A percentile compares a stretch with the other conserved stretches of the same genome.
phyloP scores from a whole-genome alignment of 2,888 invertebrate species.

The Drosophila rubida region DNA sequence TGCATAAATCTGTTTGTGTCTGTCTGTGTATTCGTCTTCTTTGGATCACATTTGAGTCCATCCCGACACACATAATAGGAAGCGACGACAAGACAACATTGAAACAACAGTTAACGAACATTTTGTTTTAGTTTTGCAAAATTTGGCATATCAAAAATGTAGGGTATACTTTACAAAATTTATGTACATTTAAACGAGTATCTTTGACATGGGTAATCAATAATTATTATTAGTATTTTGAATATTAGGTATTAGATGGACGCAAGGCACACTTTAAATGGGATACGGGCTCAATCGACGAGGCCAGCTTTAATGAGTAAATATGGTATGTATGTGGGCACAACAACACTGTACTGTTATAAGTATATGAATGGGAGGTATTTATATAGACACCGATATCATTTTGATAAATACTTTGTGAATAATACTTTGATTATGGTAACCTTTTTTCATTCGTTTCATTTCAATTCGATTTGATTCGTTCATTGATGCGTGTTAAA shows the following conservation, averaged over 20 bases:
- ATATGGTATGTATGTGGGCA: conserved; percentile 32
- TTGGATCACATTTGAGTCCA: conserved; percentile 8
- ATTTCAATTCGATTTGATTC: conserved; percentile 30
- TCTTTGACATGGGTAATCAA: conserved; percentile 29
- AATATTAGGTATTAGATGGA: conserved; percentile 54
- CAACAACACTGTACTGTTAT: conserved; percentile 62
- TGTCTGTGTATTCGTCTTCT: conserved; percentile 8
- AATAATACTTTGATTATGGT: conserved; percentile 56
- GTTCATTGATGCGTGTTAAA: conserved; percentile 73
- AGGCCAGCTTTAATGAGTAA: conserved; percentile 55
- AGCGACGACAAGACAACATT: conserved; percentile 64
- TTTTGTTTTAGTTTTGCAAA: conserved; percentile 5
- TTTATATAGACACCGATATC: conserved; percentile 74
- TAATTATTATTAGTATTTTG: conserved; percentile 19
- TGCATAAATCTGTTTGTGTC: conserved; percentile 14
- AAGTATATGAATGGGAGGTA: conserved; percentile 31
- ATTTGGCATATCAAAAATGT: conserved; percentile 29
- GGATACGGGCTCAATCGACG: conserved; percentile 44
- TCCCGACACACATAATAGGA: conserved; percentile 33
- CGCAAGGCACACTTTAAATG: conserved; percentile 68
- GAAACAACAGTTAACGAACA: conserved; percentile 54
- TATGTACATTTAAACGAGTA: conserved; percentile 21
- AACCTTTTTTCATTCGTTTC: conserved; percentile 50
- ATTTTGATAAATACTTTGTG: conserved; percentile 56
- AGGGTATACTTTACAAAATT: conserved; percentile 18